Evolutionary conservation across 2,113 vertebrate genomes (phyloP), one percentile per base, ranked within the genome.

Genomic region (Mungos mungo): DNA sequence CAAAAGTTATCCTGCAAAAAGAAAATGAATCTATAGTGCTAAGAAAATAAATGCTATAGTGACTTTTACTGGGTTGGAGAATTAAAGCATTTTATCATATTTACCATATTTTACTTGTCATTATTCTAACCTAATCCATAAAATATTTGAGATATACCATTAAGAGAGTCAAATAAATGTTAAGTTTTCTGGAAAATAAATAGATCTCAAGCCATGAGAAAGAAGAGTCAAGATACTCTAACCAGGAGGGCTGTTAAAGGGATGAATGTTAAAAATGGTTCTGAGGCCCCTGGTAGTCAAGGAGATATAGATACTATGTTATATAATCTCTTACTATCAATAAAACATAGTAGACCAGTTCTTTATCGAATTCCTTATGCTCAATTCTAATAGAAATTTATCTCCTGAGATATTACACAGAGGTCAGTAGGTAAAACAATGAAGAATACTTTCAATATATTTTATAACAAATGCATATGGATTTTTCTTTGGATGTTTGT

Each of bases 371-470:
- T 97, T 65, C 18, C 19, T 97, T 60, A 88, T 38, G 52, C 54
- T 84, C 93, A 95, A 87, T 76, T 86, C 54, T 72, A 88, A 52
- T 92, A 16, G 29, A 96, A 93, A 92, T 19, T 72, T 91, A 84
- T 69, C 45, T 93, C 54, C 57, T 52, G 76, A 92, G 38, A 81
- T 90, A 15, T 69, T 66, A 90, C 21, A 57, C 57, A 50, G 13
- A 2, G 41, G 31, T 95, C 54, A 92, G 13, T 74, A 86, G 93
- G 54, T 57, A 71, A 95, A 33, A 54, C 47, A 95, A 66, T 90
- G 5, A 87, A 90, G 87, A 90, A 90, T 69, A 29, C 35, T 81
- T 93, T 92, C 54, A 90, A 41, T 69, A 57, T 83, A 84, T 87
- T 96, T 95, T 86, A 93, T 18, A 77, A 52, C 54, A 87, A 88